Base-by-base conservation (phyloP, 2,113 vertebrate species). In the Pterocles gutturalis region DNA sequence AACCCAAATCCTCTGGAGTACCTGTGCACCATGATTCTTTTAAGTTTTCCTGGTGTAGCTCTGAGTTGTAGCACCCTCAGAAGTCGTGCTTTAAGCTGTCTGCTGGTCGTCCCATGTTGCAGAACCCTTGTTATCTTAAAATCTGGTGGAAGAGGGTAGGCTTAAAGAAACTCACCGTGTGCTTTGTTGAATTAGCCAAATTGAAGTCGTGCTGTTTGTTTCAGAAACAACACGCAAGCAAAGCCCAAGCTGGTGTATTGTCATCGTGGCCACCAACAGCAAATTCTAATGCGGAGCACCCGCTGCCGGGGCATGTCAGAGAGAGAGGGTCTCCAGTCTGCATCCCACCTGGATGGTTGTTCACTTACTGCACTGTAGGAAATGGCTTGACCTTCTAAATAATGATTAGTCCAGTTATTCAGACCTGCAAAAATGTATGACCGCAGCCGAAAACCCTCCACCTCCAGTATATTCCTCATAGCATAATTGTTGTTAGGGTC, bases 241-340 rank as follows among this genome's bases (percentile, higher is more conserved):
- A 78, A 78, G 19, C 21, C 22, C 13, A 25, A 25, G 13, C 3
- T n/a, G 26, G 18, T 19, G 9, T 24, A 7, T 36, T 90, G 62
- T 43, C 60, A 22, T 58, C 46, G 31, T 46, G 29, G 38, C 38
- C 24, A 11, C 17, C 17, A 25, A 24, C 21, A 60, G 51, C 1
- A 3, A 73, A 45, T 26, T 65, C 38, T 38, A 67, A 45, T 19
- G 16, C 38, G 45, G 33, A 54, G 33, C 13, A 21, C 17, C 12
- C 0, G 0, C 41, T 16, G 51, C 65, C 17, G 38, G 65, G 26
- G 26, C 0, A 0, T 24, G 31, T 36, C n/a, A 26, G 33, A 62
- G 48, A 49, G 10, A 49, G 10, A 6, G 31, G 15, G 14, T 66
- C 61, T 94, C 25, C 10, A 77, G 62, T 64, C 31, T 72, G 36